Percentiles rank a stretch among this genome's conserved stretches.
Evolutionary conservation across 2,797 vertebrate species (phyloP).

Genomic region (Rhodeus uyekii): DNA sequence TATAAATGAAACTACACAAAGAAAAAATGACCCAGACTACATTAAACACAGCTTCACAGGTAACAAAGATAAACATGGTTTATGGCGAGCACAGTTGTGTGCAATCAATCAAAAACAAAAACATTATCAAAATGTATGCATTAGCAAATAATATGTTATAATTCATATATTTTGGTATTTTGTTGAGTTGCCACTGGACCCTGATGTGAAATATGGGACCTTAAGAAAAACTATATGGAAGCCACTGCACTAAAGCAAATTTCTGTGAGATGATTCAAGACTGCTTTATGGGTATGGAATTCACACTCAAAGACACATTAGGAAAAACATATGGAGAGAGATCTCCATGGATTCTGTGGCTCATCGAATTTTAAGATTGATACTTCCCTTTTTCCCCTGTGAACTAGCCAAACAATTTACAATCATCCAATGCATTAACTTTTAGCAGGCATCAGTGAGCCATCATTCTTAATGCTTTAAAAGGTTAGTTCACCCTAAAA

Average conservation of each 20-base stretch:
- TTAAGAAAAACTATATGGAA: not conserved
- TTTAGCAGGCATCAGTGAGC: conserved; percentile 65
- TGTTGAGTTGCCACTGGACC: not conserved
- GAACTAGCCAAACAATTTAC: conserved; percentile 75
- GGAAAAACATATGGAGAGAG: not conserved
- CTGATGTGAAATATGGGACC: not conserved
- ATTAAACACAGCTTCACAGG: not conserved
- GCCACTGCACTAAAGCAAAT: not conserved
- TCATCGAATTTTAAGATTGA: conserved; percentile 73
- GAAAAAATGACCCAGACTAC: not conserved
- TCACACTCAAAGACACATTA: not conserved
- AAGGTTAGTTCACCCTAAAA: not conserved
- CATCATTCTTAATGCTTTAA: conserved; percentile 57
- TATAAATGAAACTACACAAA: not conserved
- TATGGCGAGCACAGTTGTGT: not conserved
- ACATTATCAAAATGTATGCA: not conserved
- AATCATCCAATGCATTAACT: conserved; percentile 75
- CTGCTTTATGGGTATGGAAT: not conserved
- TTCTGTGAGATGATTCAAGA: not conserved
- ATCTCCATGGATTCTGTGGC: conserved; percentile 41
- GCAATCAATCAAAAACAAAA: not conserved
- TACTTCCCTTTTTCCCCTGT: conserved; percentile 65
- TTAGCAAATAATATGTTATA: not conserved
- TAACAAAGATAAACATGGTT: not conserved
- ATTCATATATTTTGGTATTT: not conserved